A percentile compares a stretch with the other conserved stretches of the same genome.
These are phyloP conservation scores for Xenopus tropicalis DNA, from an alignment of 2,113 vertebrate genomes.

Conservation along the genomic window UCB_Xtro_10.0 CM004443.2:149633001-149633500, in stretches of 20 bases:
- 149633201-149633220: slow-evolving; percentile 13
- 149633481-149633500: slow-evolving; percentile 5
- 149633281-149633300: slow-evolving; percentile 69
- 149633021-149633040: no score
- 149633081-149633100: no score
- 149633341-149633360: slow-evolving; percentile 56
- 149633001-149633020: no score
- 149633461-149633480: slow-evolving; percentile 37
- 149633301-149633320: slow-evolving; percentile 70
- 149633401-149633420: slow-evolving; percentile 50
- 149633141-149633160: slow-evolving; percentile 7
- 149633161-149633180: slow-evolving; percentile 63
- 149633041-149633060: no score
- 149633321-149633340: slow-evolving; percentile 71
- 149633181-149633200: slow-evolving; percentile 33
- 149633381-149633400: not conserved
- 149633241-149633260: slow-evolving; percentile 71
- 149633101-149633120: no score
- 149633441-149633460: slow-evolving; percentile 63
- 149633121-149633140: no score
- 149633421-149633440: slow-evolving; percentile 72
- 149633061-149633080: no score
- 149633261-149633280: slow-evolving; percentile 71
- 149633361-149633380: not conserved
- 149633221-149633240: slow-evolving; percentile 54